Evolutionary conservation across 1,140 invertebrate genomes (phyloP).

Genomic region (Steinernema feltiae): DNA sequence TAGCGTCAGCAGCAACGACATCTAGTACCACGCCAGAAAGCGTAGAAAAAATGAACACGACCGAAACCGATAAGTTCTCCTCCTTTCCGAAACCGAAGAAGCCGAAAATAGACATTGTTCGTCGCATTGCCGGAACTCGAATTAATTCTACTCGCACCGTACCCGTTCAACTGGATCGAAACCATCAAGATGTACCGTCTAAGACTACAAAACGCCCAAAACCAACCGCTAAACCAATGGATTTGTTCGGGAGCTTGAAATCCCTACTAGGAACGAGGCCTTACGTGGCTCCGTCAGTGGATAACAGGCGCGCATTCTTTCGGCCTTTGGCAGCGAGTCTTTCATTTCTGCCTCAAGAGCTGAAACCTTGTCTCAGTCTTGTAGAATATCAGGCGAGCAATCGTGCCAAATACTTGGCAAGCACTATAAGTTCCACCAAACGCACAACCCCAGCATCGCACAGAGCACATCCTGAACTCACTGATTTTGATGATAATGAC

Average conservation of each 20-base stretch:
- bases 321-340: neutral
- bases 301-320: neutral
- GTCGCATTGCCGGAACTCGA: neutral
- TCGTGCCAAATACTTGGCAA: neutral
- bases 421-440: neutral
- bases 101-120: neutral
- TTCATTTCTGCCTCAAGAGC: neutral
- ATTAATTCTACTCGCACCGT: too few relatives aligned
- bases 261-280: neutral
- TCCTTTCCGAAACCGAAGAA: neutral
- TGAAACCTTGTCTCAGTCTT: neutral
- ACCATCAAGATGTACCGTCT: too few relatives aligned
- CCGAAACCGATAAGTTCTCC: neutral
- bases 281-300: neutral
- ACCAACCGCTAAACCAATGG: neutral
- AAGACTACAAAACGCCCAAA: too few relatives aligned
- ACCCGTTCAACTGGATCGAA: too few relatives aligned
- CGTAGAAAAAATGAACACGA: too few relatives aligned
- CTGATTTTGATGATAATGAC: constrained; percentile 6
- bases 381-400: neutral
- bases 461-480: neutral
- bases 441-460: neutral
- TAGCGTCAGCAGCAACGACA: too few relatives aligned
- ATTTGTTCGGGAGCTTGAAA: neutral
- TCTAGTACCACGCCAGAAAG: too few relatives aligned